Evolutionary conservation across 2,888 invertebrate species (phyloP), one percentile per base, ranked within the genome.

Genomic region (Diarsia dahlii): DNA sequence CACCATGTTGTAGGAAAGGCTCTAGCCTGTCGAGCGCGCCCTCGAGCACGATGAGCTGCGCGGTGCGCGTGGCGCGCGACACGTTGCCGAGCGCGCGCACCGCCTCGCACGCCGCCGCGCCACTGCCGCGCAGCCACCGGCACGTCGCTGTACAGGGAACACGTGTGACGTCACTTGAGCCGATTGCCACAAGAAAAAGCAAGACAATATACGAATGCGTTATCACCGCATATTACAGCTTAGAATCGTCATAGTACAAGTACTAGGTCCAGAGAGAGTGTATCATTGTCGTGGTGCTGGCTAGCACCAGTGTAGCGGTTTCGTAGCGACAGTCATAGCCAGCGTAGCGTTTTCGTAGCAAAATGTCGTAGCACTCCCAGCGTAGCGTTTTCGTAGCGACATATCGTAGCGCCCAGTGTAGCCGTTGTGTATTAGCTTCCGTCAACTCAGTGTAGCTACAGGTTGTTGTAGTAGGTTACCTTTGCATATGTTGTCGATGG

Each of bases 51-150:
- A 98, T 97, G 58, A 98, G 98, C 80, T 98, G 97, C 1, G 99
- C 97, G 66, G 98, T 98, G 83, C 98, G 96, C 3, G 98, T 97
- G 45, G 98, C 97, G 62, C 98, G 97, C 1, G 98, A 98, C 84
- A 99, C 95, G 94, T 99, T 99, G 50, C 98, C 99, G 84, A 98
- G 97, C 73, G 98, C 98, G 80, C 99, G 97, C 88, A 98, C 97
- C 45, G 98, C 97, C 95, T 99, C 99, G 84, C 97, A 95, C 76
- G 96, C 94, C 71, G 92, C 93, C n/a, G 79, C 89, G 66, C 85
- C 93, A 78, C 78, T 90, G 84, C 87, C 86, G 86, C 60, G 63
- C 82, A 94, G 82, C 93, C 95, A 95, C 0, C 91, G 88, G 68
- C 96, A 95, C 12, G 94, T 94, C 39, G 88, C 96, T 96, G 78